Percentiles rank a stretch among this genome's conserved stretches.
phyloP scores from a whole-genome alignment of 1,140 invertebrate species.

The Listronotus bonariensis region DNA sequence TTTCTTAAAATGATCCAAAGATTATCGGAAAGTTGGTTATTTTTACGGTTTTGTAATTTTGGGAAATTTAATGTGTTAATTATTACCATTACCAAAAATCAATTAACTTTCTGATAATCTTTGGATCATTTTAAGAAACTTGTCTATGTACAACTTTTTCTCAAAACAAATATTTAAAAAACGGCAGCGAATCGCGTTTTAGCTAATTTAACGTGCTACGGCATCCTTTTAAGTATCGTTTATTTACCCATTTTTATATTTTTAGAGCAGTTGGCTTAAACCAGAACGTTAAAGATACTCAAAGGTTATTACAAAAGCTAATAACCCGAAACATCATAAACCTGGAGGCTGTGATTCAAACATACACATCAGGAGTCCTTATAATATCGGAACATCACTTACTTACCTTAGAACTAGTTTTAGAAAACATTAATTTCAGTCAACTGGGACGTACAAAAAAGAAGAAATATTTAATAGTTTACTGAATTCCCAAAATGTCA shows the following conservation, averaged over 20 bases:
- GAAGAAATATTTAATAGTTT: constrained; percentile 42
- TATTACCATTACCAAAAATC: too few species aligned
- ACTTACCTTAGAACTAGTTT: constrained; percentile 51
- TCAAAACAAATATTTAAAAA: too few species aligned
- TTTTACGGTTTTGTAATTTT: too few species aligned
- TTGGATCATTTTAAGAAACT: too few species aligned
- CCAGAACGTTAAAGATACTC: constrained; percentile 54
- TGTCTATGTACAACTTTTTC: too few species aligned
- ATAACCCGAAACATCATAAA: constrained; percentile 50
- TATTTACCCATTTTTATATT: constrained; percentile 3
- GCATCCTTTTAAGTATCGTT: too few species aligned
- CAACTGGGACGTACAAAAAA: constrained; percentile 23
- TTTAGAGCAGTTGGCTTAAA: constrained; percentile 52
- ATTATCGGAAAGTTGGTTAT: too few species aligned
- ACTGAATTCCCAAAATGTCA: constrained; percentile 38
- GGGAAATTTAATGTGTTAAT: too few species aligned
- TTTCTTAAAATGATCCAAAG: too few species aligned
- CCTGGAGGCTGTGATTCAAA: constrained; percentile 51
- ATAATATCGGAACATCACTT: constrained; percentile 53
- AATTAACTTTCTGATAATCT: too few species aligned
- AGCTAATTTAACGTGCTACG: too few species aligned
- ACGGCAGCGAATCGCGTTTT: too few species aligned
- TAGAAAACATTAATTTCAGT: constrained; percentile 24
- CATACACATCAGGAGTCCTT: constrained; percentile 55
- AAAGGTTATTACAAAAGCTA: constrained; percentile 54